A percentile compares a stretch with the other conserved stretches of the same genome.
Evolutionary conservation across 2,113 vertebrate genomes (phyloP).

Genomic region (Silurus asotus): DNA sequence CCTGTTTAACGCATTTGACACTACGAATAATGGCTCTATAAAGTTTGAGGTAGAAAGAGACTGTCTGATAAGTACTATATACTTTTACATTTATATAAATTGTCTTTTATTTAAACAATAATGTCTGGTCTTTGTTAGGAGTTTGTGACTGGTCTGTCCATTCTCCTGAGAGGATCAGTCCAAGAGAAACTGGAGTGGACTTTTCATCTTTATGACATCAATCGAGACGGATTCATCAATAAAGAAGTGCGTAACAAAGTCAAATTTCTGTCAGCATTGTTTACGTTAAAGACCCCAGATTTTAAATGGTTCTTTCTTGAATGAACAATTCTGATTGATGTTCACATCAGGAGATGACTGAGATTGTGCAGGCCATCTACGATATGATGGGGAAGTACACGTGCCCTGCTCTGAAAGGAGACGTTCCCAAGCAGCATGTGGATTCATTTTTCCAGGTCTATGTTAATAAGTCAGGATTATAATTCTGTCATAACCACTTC

Average conservation of each 20-base stretch:
- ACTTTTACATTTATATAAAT: background rate
- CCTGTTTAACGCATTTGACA: conserved; percentile 96
- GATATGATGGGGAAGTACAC: conserved; percentile 99
- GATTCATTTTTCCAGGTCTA: conserved; percentile 93
- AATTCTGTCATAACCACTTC: background rate
- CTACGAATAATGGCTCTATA: conserved; percentile 90
- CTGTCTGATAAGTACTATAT: background rate
- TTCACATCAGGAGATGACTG: conserved; percentile 88
- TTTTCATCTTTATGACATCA: conserved; percentile 95
- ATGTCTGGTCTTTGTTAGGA: conserved; percentile 73
- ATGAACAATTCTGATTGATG: background rate
- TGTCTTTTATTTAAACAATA: background rate
- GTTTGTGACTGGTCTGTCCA: conserved; percentile 92
- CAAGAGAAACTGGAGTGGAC: conserved; percentile 96
- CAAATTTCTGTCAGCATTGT: background rate
- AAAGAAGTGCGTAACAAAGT: conserved; percentile 79
- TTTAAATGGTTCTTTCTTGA: background rate
- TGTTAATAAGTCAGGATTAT: background rate
- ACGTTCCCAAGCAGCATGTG: conserved; percentile 92
- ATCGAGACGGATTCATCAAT: conserved; percentile 94
- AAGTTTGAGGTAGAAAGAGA: conserved; percentile 89
- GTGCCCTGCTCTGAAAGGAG: conserved; percentile 90
- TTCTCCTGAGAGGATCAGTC: conserved; percentile 87
- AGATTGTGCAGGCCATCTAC: conserved; percentile 96
- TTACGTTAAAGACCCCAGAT: background rate